A percentile compares a stretch with the other conserved stretches of the same genome.
Conservation (phyloP, 2,113 vertebrate species). For the Emydocephalus ijimae region DNA sequence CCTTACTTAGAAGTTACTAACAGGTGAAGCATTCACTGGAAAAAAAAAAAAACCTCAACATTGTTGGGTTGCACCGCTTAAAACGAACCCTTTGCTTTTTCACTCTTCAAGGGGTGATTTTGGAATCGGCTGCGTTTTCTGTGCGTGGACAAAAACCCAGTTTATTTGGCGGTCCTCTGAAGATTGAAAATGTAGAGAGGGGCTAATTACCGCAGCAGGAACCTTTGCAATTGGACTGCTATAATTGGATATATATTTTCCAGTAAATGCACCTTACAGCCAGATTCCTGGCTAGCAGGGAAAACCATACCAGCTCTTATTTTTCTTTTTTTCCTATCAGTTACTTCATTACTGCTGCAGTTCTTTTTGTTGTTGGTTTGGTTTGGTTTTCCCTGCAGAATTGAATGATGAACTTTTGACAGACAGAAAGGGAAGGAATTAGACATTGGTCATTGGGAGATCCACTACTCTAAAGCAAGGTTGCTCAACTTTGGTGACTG, state of each 20-base stretch:
- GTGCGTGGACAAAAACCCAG: neutral
- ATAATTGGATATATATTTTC: conserved; percentile 23
- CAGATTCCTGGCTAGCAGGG: neutral
- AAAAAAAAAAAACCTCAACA: accelerated
- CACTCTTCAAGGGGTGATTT: neutral
- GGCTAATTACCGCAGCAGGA: neutral
- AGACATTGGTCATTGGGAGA: neutral
- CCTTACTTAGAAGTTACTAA: neutral
- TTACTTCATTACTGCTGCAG: conserved; percentile 45
- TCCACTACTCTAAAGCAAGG: neutral
- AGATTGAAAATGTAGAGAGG: neutral
- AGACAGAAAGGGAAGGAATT: neutral
- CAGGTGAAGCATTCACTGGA: neutral
- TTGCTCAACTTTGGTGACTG: neutral
- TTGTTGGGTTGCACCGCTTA: neutral
- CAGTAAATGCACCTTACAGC: neutral
- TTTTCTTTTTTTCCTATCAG: conserved; percentile 2
- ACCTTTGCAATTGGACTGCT: conserved; percentile 22
- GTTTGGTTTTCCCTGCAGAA: neutral
- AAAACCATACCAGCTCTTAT: neutral
- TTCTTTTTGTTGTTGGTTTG: neutral
- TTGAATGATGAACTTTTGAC: neutral
- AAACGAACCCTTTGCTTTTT: neutral
- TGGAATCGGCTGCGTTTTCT: neutral
- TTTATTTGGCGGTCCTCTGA: neutral